Conservation (phyloP, 2,888 invertebrate genomes). For the Cephus runcator region DNA sequence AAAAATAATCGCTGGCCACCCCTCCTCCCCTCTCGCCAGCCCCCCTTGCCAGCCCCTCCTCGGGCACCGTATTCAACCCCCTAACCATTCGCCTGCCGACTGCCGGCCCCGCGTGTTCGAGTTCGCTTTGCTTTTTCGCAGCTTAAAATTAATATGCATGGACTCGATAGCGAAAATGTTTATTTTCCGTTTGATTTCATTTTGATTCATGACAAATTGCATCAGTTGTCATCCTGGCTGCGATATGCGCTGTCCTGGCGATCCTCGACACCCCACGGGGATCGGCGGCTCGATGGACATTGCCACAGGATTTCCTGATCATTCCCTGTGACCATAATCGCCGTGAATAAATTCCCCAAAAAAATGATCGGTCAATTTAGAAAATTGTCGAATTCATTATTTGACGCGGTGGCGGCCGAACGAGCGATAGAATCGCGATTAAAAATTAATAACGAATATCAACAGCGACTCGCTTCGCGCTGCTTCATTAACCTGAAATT, state of each 20-base stretch:
- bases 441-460: conserved; percentile 64
- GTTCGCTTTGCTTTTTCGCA: conserved; percentile 55
- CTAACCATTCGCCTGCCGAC: background rate
- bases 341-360: background rate
- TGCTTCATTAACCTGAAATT: conserved; percentile 58
- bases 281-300: background rate
- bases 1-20: conserved; percentile 56
- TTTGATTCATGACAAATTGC: conserved; percentile 63
- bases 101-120: conserved; percentile 2
- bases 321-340: background rate
- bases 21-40: background rate
- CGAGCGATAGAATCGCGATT: conserved; percentile 44
- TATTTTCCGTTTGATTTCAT: conserved; percentile 64
- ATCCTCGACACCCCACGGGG: background rate
- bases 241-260: background rate
- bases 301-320: background rate
- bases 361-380: background rate
- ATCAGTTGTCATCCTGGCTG: conserved; percentile 14
- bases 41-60: background rate
- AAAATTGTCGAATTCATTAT: background rate
- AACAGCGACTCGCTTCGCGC: conserved; percentile 47
- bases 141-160: conserved; percentile 66
- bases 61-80: background rate
- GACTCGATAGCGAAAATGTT: conserved; percentile 58
- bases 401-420: background rate